phyloP scores from a whole-genome alignment of 2,797 vertebrate species.

The Manis crassicaudata region DNA sequence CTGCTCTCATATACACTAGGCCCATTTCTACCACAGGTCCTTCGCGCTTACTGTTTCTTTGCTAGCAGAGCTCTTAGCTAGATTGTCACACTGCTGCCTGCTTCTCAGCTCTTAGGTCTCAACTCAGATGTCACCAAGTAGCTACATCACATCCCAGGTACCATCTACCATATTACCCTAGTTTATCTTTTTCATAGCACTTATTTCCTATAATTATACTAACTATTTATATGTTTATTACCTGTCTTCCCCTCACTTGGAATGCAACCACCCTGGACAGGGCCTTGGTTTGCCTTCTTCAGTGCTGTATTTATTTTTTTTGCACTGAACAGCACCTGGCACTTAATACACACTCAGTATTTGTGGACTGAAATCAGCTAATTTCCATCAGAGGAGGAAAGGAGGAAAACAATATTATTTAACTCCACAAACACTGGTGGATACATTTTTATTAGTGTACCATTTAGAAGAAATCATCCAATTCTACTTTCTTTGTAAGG shows the following conservation, averaged over 20 bases:
- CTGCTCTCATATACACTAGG: not conserved
- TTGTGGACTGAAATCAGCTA: not conserved
- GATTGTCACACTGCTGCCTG: not conserved
- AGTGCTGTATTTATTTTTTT: not conserved
- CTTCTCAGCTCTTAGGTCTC: not conserved
- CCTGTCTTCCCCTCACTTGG: not conserved
- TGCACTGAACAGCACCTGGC: not conserved
- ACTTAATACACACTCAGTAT: not conserved
- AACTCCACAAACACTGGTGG: not conserved
- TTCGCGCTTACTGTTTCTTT: not conserved
- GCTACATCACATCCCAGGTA: not conserved
- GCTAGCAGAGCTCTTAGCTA: not conserved
- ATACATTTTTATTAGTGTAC: slow-evolving; percentile 22
- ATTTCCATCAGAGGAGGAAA: not conserved
- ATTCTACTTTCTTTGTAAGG: slow-evolving; percentile 28
- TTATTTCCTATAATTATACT: not conserved
- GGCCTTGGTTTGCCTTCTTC: not conserved
- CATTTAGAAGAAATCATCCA: not conserved
- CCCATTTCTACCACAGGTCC: not conserved
- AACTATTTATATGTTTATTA: slow-evolving; percentile 7
- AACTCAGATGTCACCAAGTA: not conserved
- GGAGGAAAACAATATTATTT: not conserved
- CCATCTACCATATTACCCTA: not conserved
- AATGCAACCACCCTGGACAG: not conserved
- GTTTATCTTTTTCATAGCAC: not conserved